A percentile compares a stretch with the other conserved stretches of the same genome.
Conservation (phyloP, 1,140 invertebrate species). For the Metaphire vulgaris region DNA sequence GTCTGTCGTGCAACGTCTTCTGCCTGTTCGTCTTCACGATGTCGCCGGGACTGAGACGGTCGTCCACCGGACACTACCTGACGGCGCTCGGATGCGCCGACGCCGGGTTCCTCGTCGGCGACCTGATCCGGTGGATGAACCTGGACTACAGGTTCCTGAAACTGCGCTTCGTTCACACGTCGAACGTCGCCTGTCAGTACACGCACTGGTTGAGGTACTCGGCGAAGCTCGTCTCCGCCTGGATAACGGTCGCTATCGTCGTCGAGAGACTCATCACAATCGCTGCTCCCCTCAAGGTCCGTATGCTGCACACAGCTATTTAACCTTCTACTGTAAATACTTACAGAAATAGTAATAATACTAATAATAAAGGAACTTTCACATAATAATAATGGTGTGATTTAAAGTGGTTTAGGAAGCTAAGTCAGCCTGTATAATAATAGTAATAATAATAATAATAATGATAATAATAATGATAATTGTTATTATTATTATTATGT, state of each 20-base stretch:
- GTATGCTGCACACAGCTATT: background rate
- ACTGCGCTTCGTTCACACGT: conserved; percentile 21
- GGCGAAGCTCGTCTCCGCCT: conserved; percentile 24
- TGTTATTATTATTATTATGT: too few relatives aligned
- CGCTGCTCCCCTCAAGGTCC: conserved; percentile 13
- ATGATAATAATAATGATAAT: too few relatives aligned
- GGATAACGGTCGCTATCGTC: conserved; percentile 29
- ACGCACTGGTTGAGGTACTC: conserved; percentile 16
- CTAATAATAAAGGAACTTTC: too few relatives aligned
- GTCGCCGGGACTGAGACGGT: conserved; percentile 10
- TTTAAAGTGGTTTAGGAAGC: background rate
- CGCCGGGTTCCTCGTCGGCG: conserved; percentile 14
- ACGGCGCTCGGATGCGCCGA: conserved; percentile 18
- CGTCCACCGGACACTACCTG: conserved; percentile 26
- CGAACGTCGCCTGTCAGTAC: background rate
- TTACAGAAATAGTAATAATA: too few relatives aligned
- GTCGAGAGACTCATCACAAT: conserved; percentile 27
- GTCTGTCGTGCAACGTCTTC: conserved; percentile 12
- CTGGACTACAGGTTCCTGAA: background rate
- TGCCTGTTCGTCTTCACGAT: conserved; percentile 14
- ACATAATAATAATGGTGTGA: too few relatives aligned
- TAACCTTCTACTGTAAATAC: background rate
- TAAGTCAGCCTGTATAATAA: background rate
- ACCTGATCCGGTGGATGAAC: conserved; percentile 17
- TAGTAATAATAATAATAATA: conserved; percentile 1